Evolutionary conservation across 1,140 invertebrate species (phyloP).

Genomic region (Varroa destructor): DNA sequence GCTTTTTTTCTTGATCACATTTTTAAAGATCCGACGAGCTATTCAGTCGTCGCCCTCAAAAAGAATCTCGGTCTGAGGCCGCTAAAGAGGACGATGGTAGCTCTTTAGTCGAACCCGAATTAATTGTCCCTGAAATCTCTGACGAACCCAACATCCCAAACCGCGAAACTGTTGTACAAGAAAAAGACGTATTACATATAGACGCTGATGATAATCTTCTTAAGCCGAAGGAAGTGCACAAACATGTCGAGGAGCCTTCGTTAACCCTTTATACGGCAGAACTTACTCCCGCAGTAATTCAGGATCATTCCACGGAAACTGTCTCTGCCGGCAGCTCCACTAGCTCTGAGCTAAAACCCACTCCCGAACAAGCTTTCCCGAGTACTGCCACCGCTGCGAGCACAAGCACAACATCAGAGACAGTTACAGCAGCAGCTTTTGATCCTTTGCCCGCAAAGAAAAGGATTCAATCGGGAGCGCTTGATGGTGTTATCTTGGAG

Average conservation of each 20-base stretch:
- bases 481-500: no score
- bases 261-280: conserved; percentile 7
- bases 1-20: no score
- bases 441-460: not conserved
- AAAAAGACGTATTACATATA: conserved; percentile 8
- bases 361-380: no score
- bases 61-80: no score
- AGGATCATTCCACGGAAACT: no score
- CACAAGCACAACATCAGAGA: no score
- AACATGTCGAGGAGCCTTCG: conserved; percentile 1
- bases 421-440: not conserved
- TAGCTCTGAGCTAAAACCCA: no score
- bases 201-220: conserved; percentile 14
- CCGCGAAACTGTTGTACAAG: not conserved
- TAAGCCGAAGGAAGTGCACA: conserved; percentile 6
- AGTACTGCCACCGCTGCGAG: no score
- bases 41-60: no score
- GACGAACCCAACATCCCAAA: not conserved
- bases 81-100: not conserved
- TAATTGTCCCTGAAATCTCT: not conserved
- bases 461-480: not conserved
- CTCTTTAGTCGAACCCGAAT: conserved; percentile 6
- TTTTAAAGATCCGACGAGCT: no score
- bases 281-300: not conserved
- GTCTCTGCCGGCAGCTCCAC: no score